phyloP scores from a whole-genome alignment of 2,797 vertebrate genomes.

The Silurus aristotelis region DNA sequence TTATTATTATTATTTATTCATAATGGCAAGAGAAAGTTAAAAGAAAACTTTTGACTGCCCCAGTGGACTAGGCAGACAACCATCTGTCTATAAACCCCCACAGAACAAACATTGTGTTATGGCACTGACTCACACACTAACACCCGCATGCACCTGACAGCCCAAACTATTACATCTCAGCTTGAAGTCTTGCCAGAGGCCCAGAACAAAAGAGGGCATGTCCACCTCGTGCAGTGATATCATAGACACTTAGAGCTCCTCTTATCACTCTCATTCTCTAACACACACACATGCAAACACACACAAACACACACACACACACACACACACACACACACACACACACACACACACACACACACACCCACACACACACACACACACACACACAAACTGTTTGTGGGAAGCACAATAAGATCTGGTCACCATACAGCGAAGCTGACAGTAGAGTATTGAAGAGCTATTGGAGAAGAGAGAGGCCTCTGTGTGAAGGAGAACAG shows the following conservation, averaged over 20 bases:
- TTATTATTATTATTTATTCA: conserved; percentile 4
- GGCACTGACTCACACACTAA: conserved; percentile 47
- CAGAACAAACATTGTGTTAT: conserved; percentile 77
- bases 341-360: conserved; percentile 49
- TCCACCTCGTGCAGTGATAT: conserved; percentile 60
- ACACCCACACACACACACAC: conserved; percentile 43
- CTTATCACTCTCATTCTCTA: conserved; percentile 35
- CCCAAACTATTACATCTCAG: conserved; percentile 60
- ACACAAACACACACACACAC: conserved; percentile 32
- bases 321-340: conserved; percentile 38
- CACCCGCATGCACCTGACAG: conserved; percentile 48
- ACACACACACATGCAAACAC: conserved; percentile 31
- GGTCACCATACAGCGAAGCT: conserved; percentile 73
- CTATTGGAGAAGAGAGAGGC: conserved; percentile 65
- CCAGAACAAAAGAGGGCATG: conserved; percentile 56
- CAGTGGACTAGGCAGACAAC: conserved; percentile 69
- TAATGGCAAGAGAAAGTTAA: background rate
- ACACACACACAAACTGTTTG: conserved; percentile 51
- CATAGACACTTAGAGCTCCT: conserved; percentile 42
- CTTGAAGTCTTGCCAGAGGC: conserved; percentile 50
- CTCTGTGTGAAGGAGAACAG: conserved; percentile 60
- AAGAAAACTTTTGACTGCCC: conserved; percentile 58
- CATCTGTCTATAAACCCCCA: conserved; percentile 77
- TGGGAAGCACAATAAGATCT: conserved; percentile 73
- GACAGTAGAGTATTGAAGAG: conserved; percentile 74